phyloP scores from a whole-genome alignment of 2,888 invertebrate species.

The Apoda limacodes region DNA sequence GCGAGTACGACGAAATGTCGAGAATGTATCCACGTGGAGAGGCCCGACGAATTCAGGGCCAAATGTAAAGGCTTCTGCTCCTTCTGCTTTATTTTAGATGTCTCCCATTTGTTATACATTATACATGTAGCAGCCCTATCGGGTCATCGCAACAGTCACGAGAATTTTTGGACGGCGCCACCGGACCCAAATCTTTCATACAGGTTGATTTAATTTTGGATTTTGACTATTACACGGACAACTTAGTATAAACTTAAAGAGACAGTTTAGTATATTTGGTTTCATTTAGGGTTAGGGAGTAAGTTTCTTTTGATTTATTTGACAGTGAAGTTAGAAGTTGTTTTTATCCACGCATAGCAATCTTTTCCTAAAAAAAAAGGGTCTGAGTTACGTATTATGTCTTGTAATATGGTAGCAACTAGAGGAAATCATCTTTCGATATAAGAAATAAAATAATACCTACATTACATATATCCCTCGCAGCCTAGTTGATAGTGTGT shows the following conservation, averaged over 20 bases:
- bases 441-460: too few species aligned
- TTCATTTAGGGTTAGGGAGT: constrained; percentile 9
- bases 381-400: too few species aligned
- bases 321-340: too few species aligned
- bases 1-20: constrained; percentile 43
- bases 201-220: constrained; percentile 34
- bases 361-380: too few species aligned
- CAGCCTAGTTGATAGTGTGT: too few species aligned
- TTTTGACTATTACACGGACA: background rate
- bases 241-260: constrained; percentile 4
- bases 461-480: too few species aligned
- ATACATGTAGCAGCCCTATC: constrained; percentile 62
- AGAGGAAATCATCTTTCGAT: too few species aligned
- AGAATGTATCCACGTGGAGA: constrained; percentile 54
- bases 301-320: constrained; percentile 1
- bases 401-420: too few species aligned
- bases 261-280: constrained; percentile 6
- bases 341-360: too few species aligned
- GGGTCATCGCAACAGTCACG: constrained; percentile 56
- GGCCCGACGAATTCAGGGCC: constrained; percentile 45
- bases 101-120: constrained; percentile 69
- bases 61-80: constrained; percentile 38
- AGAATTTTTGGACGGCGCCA: constrained; percentile 64
- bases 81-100: constrained; percentile 61
- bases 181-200: constrained; percentile 34